Base-by-base conservation (phyloP, 1,140 invertebrate species). In the Drosophila eugracilis region DNA sequence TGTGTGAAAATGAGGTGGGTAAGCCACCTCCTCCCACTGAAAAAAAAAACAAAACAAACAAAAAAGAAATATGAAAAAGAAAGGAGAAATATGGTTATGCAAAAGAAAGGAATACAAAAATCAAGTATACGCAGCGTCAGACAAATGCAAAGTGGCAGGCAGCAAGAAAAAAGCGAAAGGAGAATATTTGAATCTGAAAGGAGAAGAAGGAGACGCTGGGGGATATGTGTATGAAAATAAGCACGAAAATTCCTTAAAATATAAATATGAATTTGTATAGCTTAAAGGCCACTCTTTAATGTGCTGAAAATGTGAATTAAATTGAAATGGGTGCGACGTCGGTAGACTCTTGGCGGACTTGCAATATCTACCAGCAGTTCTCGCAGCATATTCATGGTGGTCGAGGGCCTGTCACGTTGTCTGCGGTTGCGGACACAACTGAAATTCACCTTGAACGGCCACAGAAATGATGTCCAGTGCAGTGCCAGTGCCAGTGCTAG, bases 291-390 rank as follows among this genome's bases (percentile, higher is more conserved):
- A 41, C 26, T 36, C 62, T 69, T 69, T 73, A 81, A 81, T 67
- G 69, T 45, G 67, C 59, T 84, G 77, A 65, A 73, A 86, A 69
- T 80, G 57, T 67, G 85, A 88, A 88, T 88, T 83, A 78, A 86
- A 86, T 63, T 81, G 73, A 85, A 85, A 85, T 85, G 63, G 67
- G 58, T 72, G 34, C 21, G 63, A 49, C 30, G n/a, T n/a, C 5
- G 14, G 36, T 2, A 9, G 1, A 22, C 22, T 19, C 5, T 7
- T 14, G 4, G 14, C 12, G 4, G 3, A n/a, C n/a, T 14, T n/a
- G 5, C 10, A 5, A 17, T 2, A 15, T 42, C 55, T 39, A 37
- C 49, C 42, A 28, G 14, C 44, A 28, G 44, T 69, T 44, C 57
- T 77, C 48, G 7, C 26, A 5, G 34, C n/a, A 39, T n/a, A 84